A percentile compares a stretch with the other conserved stretches of the same genome.
These are phyloP conservation scores for Falco punctatus DNA, from an alignment of 2,113 vertebrate species.

Conservation along the genomic window DNA sequence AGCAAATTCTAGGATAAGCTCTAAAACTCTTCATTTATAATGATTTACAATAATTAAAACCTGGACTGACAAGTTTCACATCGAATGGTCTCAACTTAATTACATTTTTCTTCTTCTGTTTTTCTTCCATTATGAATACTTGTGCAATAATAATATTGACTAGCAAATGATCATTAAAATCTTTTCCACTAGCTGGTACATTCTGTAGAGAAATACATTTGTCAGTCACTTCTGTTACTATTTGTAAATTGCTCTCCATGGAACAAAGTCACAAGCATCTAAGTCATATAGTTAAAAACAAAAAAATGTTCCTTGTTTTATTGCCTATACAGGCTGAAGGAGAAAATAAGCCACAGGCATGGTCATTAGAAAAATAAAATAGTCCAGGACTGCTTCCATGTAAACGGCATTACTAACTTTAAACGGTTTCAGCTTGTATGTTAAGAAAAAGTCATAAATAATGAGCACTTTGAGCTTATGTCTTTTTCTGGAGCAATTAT, in stretches of 20 bases:
- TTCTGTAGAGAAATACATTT: background rate
- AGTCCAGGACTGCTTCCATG: background rate
- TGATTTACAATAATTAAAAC: background rate
- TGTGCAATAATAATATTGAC: background rate
- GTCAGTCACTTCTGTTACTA: background rate
- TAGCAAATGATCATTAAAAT: background rate
- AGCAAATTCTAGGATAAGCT: background rate
- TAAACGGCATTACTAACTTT: constrained; percentile 3
- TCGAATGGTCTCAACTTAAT: background rate
- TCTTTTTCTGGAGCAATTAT: constrained; percentile 23
- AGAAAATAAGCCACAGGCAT: background rate
- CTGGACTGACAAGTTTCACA: background rate
- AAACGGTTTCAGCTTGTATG: background rate
- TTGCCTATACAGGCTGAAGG: background rate
- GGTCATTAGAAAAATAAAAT: background rate
- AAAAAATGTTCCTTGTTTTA: background rate
- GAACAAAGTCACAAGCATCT: background rate
- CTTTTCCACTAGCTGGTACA: background rate
- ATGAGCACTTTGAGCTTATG: background rate
- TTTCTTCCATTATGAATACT: background rate
- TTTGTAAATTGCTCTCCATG: background rate
- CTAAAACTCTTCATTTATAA: background rate
- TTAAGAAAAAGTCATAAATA: constrained; percentile 3
- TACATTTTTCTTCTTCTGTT: background rate
- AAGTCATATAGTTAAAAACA: background rate